Percentiles rank a stretch among this genome's conserved stretches.
Evolutionary conservation across 1,140 invertebrate species (phyloP).

Genomic region (Panagrolaimus sp.): DNA sequence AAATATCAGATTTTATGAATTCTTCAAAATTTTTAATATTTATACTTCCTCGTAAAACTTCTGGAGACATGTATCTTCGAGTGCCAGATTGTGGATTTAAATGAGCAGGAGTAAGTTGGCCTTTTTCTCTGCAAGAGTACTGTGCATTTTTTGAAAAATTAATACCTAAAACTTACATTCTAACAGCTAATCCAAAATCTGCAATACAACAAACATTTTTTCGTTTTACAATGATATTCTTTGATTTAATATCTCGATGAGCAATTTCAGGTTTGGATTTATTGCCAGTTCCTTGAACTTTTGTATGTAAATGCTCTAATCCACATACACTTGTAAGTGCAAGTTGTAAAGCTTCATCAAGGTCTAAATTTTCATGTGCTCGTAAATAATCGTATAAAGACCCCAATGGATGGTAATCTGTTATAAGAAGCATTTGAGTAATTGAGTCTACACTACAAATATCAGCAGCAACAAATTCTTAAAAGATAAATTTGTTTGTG

Average conservation of each 20-base stretch:
- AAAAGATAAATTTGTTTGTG: slow-evolving; percentile 20
- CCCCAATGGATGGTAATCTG: slow-evolving; percentile 81
- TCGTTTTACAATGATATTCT: slow-evolving; percentile 85
- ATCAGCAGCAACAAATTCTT: slow-evolving; percentile 74
- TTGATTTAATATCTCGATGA: slow-evolving; percentile 88
- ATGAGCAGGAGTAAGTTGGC: slow-evolving; percentile 39
- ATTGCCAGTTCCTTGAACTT: slow-evolving; percentile 50
- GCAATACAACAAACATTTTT: slow-evolving; percentile 87
- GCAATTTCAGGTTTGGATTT: slow-evolving; percentile 76
- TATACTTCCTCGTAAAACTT: slow-evolving; percentile 75
- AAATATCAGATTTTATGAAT: slow-evolving; percentile 90
- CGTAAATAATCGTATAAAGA: slow-evolving; percentile 83
- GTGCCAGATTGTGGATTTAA: slow-evolving; percentile 57
- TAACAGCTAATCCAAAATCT: slow-evolving; percentile 87
- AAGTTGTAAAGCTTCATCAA: slow-evolving; percentile 41
- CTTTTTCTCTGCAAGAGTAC: slow-evolving; percentile 66
- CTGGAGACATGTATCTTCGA: slow-evolving; percentile 81
- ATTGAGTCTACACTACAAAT: slow-evolving; percentile 63
- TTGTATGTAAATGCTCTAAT: slow-evolving; percentile 53
- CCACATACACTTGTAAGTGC: slow-evolving; percentile 48
- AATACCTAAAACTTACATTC: slow-evolving; percentile 70
- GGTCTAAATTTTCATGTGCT: slow-evolving; percentile 61
- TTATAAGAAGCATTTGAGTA: slow-evolving; percentile 78
- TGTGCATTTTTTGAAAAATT: slow-evolving; percentile 13
- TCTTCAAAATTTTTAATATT: slow-evolving; percentile 79